Percentiles rank a stretch among this genome's conserved stretches.
These are phyloP conservation scores for Lomographa bimaculata DNA, from an alignment of 2,888 invertebrate species.

Conservation along the genomic window DNA sequence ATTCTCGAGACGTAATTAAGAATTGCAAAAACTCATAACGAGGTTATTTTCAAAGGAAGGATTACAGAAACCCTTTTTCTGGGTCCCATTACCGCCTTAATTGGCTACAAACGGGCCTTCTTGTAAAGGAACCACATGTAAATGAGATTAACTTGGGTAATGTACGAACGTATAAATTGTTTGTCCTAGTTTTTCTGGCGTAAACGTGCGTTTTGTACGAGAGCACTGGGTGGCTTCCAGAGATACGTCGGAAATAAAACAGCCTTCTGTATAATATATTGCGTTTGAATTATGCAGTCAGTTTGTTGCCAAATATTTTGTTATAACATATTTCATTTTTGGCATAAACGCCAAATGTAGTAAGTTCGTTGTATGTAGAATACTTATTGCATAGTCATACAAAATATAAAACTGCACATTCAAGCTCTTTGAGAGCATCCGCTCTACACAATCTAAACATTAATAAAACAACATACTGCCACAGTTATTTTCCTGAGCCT, in stretches of 20 bases:
- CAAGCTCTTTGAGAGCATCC: too few relatives aligned
- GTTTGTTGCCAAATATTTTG: constrained; percentile 8
- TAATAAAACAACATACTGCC: too few relatives aligned
- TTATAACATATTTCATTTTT: too few relatives aligned
- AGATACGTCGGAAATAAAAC: constrained; percentile 15
- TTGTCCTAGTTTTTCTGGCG: constrained; percentile 22
- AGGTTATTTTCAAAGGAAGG: constrained; percentile 24
- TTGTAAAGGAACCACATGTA: constrained; percentile 21
- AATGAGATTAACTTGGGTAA: constrained; percentile 25
- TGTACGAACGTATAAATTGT: constrained; percentile 23
- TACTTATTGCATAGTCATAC: too few relatives aligned
- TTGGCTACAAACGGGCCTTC: constrained; percentile 25
- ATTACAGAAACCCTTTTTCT: constrained; percentile 19
- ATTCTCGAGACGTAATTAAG: constrained; percentile 19
- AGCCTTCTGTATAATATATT: constrained; percentile 12
- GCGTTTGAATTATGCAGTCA: constrained; percentile 1
- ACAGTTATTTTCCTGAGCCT: too few relatives aligned
- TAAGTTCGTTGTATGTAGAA: too few relatives aligned
- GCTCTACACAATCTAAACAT: too few relatives aligned
- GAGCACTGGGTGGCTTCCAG: constrained; percentile 10
- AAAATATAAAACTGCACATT: too few relatives aligned
- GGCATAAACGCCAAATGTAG: too few relatives aligned
- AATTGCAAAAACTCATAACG: constrained; percentile 21
- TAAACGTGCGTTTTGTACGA: constrained; percentile 2
- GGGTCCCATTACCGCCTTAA: constrained; percentile 16